Evolutionary conservation across 2,797 vertebrate genomes (phyloP).

Genomic region (Gallinago solitaria): DNA sequence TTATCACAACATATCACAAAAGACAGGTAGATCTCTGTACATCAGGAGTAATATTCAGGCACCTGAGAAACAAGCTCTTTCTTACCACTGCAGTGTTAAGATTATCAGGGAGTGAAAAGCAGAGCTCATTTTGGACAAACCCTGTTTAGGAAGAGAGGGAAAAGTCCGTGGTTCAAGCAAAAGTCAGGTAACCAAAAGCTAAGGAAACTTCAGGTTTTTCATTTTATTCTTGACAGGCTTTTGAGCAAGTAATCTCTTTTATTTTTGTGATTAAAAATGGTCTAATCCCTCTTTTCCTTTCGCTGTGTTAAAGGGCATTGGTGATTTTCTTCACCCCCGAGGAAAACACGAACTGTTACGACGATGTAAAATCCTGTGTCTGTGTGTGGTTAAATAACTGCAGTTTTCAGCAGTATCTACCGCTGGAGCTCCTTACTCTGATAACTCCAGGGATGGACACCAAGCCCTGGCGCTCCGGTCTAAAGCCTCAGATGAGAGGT

Average conservation of each 20-base stretch:
- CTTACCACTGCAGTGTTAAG: not conserved
- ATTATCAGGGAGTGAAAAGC: not conserved
- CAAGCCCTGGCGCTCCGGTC: not conserved
- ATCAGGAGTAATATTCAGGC: not conserved
- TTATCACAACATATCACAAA: conserved; percentile 28
- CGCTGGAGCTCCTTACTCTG: not conserved
- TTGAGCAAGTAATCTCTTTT: not conserved
- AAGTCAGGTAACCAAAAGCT: not conserved
- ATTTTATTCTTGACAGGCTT: not conserved
- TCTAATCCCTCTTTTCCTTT: not conserved
- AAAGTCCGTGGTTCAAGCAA: not conserved
- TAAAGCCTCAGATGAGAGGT: not conserved
- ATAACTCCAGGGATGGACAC: not conserved
- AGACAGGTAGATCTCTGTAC: conserved; percentile 19
- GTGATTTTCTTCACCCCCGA: not conserved
- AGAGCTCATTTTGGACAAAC: not conserved
- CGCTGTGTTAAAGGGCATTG: not conserved
- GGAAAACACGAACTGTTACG: not conserved
- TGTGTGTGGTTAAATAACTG: not conserved
- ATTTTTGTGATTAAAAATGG: not conserved
- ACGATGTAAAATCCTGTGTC: not conserved
- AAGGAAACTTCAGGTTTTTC: not conserved
- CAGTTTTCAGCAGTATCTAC: not conserved
- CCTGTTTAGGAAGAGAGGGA: not conserved
- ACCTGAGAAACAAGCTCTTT: not conserved